Percentiles rank a stretch among this genome's conserved stretches.
phyloP scores from a whole-genome alignment of 1,140 invertebrate species.

The Drosophila varians region DNA sequence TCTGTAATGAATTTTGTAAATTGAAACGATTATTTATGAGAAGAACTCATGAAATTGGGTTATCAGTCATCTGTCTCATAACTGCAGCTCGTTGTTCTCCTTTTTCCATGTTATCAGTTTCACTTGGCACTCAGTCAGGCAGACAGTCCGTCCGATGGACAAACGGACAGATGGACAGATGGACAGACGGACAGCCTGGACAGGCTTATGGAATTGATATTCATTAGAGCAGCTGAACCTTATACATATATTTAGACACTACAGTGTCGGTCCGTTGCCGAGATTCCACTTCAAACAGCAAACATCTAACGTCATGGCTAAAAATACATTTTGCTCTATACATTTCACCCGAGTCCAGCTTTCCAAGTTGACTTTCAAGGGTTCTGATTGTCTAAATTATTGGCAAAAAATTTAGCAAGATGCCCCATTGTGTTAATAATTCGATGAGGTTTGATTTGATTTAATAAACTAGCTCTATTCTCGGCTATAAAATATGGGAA shows the following conservation, averaged over 20 bases:
- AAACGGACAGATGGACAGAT: no score
- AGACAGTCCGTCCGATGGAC: no score
- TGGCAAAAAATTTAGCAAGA: slow-evolving; percentile 14
- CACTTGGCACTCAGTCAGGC: background rate
- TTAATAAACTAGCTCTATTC: background rate
- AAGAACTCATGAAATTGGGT: slow-evolving; percentile 70
- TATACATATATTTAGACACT: slow-evolving; percentile 35
- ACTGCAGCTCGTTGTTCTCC: slow-evolving; percentile 44
- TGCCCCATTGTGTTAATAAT: slow-evolving; percentile 23
- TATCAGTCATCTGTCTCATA: slow-evolving; percentile 72
- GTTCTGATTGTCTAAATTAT: slow-evolving; percentile 50
- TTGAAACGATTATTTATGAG: slow-evolving; percentile 76
- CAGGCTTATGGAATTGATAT: slow-evolving; percentile 66
- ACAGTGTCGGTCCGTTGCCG: slow-evolving; percentile 4
- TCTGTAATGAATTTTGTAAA: slow-evolving; percentile 62
- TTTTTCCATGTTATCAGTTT: slow-evolving; percentile 69
- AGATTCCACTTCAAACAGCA: slow-evolving; percentile 38
- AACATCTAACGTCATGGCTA: slow-evolving; percentile 62
- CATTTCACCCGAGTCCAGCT: slow-evolving; percentile 23
- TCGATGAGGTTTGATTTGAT: background rate
- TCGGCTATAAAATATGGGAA: background rate
- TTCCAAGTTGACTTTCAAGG: slow-evolving; percentile 20
- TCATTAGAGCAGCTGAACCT: slow-evolving; percentile 56
- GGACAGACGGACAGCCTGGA: no score
- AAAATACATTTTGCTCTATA: slow-evolving; percentile 57